phyloP scores from a whole-genome alignment of 2,113 vertebrate species.

The Eulemur rufifrons region DNA sequence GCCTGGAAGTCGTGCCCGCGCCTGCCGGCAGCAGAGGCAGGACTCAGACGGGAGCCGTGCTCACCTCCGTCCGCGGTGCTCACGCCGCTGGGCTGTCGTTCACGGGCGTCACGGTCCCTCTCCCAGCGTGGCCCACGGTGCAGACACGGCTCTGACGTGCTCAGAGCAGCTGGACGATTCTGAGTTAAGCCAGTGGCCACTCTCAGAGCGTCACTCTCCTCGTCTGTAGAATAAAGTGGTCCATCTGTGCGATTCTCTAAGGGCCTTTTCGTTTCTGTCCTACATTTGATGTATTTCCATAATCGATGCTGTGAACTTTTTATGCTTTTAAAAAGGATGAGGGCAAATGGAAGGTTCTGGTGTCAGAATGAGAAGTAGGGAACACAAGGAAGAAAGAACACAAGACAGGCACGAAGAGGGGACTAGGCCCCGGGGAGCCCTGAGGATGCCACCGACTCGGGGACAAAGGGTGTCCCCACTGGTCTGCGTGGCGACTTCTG shows the following conservation, averaged over 20 bases:
- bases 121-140: not conserved
- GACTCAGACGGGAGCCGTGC: rapidly evolving
- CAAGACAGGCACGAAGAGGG: not conserved
- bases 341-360: not conserved
- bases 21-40: not conserved
- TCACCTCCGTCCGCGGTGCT: rapidly evolving
- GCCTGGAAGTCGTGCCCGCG: not conserved
- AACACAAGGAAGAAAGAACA: not conserved
- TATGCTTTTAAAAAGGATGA: not conserved
- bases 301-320: not conserved
- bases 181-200: not conserved
- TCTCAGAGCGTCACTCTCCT: not conserved
- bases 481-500: not conserved
- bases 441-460: no score
- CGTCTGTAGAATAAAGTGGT: not conserved
- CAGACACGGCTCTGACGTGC: not conserved
- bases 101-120: rapidly evolving
- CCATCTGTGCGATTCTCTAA: not conserved
- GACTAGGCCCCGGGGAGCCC: not conserved
- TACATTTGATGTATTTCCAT: not conserved
- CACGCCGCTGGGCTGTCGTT: no score
- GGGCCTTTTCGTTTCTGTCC: not conserved
- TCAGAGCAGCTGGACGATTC: not conserved
- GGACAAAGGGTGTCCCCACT: not conserved
- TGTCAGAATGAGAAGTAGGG: not conserved